A percentile compares a stretch with the other conserved stretches of the same genome.
Conservation (phyloP, 2,113 vertebrate species). For the Etia nguti region DNA sequence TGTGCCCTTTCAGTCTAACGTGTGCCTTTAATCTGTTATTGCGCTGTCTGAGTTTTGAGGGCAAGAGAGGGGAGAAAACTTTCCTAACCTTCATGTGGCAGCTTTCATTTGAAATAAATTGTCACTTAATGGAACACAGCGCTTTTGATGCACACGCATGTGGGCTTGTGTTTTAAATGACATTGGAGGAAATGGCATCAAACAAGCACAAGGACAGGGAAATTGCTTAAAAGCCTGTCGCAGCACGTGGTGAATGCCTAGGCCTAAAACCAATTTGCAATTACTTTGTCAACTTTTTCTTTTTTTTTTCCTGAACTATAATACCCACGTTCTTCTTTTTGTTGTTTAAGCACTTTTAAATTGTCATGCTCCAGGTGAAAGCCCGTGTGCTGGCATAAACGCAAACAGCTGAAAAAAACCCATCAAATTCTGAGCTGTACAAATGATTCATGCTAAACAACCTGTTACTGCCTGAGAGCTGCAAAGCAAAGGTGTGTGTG, state of each 20-base stretch:
- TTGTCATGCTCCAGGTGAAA: not conserved
- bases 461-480: not conserved
- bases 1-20: not conserved
- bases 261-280: not conserved
- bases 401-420: not conserved
- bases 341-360: constrained; percentile 21
- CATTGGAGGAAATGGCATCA: constrained; percentile 24
- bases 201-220: constrained; percentile 42
- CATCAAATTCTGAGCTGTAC: not conserved
- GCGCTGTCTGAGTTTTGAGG: not conserved
- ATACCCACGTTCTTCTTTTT: not conserved
- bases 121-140: not conserved
- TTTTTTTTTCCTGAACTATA: constrained; percentile 14
- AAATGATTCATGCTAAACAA: not conserved
- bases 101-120: not conserved
- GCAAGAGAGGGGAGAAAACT: not conserved
- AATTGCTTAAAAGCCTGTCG: constrained; percentile 50
- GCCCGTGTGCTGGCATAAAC: not conserved
- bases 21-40: not conserved
- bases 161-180: not conserved
- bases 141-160: not conserved
- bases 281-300: constrained; percentile 21
- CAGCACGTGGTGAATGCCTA: not conserved
- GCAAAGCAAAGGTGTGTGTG: not conserved
- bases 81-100: not conserved